Evolutionary conservation across 2,113 vertebrate species (phyloP).

Genomic region (Varanus komodoensis): DNA sequence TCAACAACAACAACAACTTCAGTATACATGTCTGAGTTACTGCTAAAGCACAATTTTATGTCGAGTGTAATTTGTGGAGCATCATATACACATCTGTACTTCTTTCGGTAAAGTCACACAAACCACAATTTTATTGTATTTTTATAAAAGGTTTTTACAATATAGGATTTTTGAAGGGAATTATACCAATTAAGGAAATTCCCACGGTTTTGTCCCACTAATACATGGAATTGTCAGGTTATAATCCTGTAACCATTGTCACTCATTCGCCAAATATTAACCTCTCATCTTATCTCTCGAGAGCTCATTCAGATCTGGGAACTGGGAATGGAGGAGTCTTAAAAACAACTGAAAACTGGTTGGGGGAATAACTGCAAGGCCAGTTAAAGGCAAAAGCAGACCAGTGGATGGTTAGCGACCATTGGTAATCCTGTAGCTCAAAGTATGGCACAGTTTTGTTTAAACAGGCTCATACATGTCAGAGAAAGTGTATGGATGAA

Average conservation of each 20-base stretch:
- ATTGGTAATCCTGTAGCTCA: conserved; percentile 49
- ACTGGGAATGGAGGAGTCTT: conserved; percentile 53
- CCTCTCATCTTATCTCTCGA: conserved; percentile 35
- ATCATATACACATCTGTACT: no score
- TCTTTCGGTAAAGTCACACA: conserved; percentile 31
- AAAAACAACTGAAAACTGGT: conserved; percentile 72
- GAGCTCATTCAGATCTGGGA: conserved; percentile 39
- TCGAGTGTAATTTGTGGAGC: background rate
- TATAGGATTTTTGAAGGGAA: conserved; percentile 30
- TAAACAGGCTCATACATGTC: background rate
- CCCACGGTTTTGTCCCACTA: conserved; percentile 57
- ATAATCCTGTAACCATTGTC: conserved; percentile 43
- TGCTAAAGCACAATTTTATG: background rate
- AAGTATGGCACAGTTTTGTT: conserved; percentile 12
- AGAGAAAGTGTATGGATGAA: background rate
- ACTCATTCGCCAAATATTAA: conserved; percentile 40
- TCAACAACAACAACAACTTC: conserved; percentile 52
- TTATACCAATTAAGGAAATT: conserved; percentile 55
- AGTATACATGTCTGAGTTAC: conserved; percentile 45
- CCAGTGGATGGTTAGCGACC: conserved; percentile 58
- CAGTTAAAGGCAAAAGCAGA: conserved; percentile 61
- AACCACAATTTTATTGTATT: background rate
- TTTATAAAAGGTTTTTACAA: conserved; percentile 59
- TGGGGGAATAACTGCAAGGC: conserved; percentile 71
- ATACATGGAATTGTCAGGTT: conserved; percentile 22